Evolutionary conservation across 2,797 vertebrate genomes (phyloP).

Genomic region (Thalassophryne amazonica): DNA sequence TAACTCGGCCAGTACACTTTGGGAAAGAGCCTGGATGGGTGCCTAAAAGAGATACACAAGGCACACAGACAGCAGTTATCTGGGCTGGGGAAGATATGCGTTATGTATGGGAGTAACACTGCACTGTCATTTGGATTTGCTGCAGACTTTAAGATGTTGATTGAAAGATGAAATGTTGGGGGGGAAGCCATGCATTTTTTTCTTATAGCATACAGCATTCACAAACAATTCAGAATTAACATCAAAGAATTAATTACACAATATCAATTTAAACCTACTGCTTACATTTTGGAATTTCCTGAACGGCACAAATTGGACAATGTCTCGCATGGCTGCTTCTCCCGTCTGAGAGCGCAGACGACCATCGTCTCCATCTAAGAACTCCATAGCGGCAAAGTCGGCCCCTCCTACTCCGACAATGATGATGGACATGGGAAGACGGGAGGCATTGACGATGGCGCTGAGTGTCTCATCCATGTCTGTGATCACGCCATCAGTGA

Average conservation of each 20-base stretch:
- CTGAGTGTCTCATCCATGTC: constrained; percentile 91
- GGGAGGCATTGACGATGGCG: constrained; percentile 92
- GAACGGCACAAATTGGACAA: constrained; percentile 97
- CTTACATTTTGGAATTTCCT: constrained; percentile 93
- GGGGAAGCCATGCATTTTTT: no score
- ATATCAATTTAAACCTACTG: no score
- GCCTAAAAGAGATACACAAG: constrained; percentile 80
- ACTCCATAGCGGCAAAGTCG: constrained; percentile 94
- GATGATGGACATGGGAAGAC: constrained; percentile 96
- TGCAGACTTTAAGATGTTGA: no score
- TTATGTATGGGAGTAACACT: neutral
- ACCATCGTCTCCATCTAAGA: constrained; percentile 90
- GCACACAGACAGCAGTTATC: constrained; percentile 41
- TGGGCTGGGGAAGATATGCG: neutral
- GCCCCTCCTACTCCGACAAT: constrained; percentile 93
- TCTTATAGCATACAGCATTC: neutral
- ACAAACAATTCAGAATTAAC: no score
- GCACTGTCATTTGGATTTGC: neutral
- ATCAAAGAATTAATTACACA: no score
- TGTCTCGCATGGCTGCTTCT: constrained; percentile 88
- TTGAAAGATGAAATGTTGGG: no score
- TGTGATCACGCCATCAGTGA: constrained; percentile 97
- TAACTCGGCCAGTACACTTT: constrained; percentile 93
- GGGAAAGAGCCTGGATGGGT: constrained; percentile 89
- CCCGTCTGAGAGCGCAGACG: constrained; percentile 80